Base-by-base conservation (phyloP, 2,888 invertebrate species). In the Diarsia rubi region DNA sequence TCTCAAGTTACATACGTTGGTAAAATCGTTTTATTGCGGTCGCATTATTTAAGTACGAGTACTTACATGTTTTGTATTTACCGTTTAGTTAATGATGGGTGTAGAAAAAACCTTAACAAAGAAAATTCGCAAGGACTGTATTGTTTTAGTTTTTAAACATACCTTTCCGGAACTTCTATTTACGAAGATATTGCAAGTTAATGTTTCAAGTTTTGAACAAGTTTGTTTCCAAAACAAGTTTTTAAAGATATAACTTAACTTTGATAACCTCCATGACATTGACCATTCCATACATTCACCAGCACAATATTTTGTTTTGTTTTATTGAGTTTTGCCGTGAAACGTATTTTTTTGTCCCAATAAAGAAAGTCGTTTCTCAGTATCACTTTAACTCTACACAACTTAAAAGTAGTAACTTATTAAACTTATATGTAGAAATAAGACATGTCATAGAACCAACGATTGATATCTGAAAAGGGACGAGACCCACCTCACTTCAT, bases 11-110 rank as follows among this genome's bases (percentile, higher is more conserved):
- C 44, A 73, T 42, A 47, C 6, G 27, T 31, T 76, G 19, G 14
- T 42, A 27, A 49, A 74, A 74, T 75, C 9, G 2, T 68, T 69
- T 60, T 60, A 60, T 52, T 60, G 59, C 24, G 37, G 6, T 60
- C 14, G 3, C 11, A 49, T 57, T 64, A 9, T 47, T 24, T 8
- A 62, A n/a, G 0, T 6, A 49, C n/a, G 44, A 49, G 16, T 24
- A 37, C 31, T 44, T 27, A 27, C 24, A 11, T 24, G 24, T 27
- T 9, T 12, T 31, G 19, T 27, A 21, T 16, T 9, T 31, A 24
- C 4, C 14, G 11, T 75, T 42, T 11, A 45, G 3, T 24, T 45
- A 16, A 16, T 57, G 27, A 57, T 16, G 3, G 2, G 8, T 57
- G 16, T 57, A 57, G n/a, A 27, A 57, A 27, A 27, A 11, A 54